Base-by-base conservation (phyloP, 2,888 invertebrate species). In the Amphipyra berbera region DNA sequence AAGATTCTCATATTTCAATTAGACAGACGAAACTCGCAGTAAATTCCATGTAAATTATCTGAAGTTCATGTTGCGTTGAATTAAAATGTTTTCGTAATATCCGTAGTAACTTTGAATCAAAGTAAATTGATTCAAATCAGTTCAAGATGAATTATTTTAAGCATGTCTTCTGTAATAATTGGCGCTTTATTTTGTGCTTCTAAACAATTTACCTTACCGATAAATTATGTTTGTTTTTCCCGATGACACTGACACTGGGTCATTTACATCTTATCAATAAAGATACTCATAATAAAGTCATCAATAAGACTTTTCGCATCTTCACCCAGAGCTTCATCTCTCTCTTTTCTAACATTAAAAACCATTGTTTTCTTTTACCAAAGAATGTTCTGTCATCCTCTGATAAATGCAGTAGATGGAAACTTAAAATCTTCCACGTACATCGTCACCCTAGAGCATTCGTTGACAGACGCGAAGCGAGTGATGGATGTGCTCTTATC, bases 401-500 rank as follows among this genome's bases (percentile, higher is more conserved):
- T 80, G 79, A 78, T 79, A 73, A 71, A 81, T 78, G 57, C 58
- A n/a, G 57, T 54, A 48, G 71, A 50, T 70, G 21, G 35, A 65
- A 68, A 72, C 72, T 81, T 83, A 84, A 90, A 92, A 92, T 91
- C 86, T 92, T 91, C 90, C 91, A 85, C 79, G 76, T 82, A 73
- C 71, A 65, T 52, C 74, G 78, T 70, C 81, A 71, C 79, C 76
- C 73, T 78, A 79, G 84, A 82, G 79, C 79, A 82, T 83, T 81
- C 78, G 78, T 73, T 79, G 88, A 88, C 86, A 86, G 86, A 83
- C 69, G 84, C 81, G 68, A 59, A 65, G 68, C 77, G 82, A 79
- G 83, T 94, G 93, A 94, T 94, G 91, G 94, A 94, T 94, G 90
- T 79, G 88, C 84, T 89, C 87, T 94, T 94, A 94, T 94, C 94